Conservation (phyloP, 2,113 vertebrate species). For the Lasiurus cinereus region DNA sequence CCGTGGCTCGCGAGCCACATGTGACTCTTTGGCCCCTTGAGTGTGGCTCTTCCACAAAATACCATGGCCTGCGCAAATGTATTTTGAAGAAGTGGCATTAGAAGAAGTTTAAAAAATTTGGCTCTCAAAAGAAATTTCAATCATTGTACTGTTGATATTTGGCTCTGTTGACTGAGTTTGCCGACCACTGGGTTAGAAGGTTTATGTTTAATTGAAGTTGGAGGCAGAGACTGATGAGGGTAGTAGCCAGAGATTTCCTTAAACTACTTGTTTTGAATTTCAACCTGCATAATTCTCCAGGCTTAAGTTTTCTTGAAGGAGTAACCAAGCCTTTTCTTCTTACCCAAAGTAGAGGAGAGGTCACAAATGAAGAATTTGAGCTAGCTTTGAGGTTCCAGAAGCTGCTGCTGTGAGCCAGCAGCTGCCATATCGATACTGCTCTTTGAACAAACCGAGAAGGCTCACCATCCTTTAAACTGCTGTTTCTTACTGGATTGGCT, state of each 20-base stretch:
- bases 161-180: too few species aligned
- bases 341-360: not conserved
- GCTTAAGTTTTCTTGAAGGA: not conserved
- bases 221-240: not conserved
- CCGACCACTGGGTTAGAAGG: not conserved
- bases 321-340: not conserved
- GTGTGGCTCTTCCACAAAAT: too few species aligned
- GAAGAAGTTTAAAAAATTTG: too few species aligned
- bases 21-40: too few species aligned
- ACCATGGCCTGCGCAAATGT: too few species aligned
- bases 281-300: not conserved
- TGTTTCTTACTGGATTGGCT: not conserved
- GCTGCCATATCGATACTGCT: not conserved
- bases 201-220: not conserved
- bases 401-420: not conserved
- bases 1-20: too few species aligned
- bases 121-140: too few species aligned
- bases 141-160: too few species aligned
- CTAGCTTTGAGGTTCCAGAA: not conserved
- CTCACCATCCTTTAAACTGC: not conserved
- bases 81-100: too few species aligned
- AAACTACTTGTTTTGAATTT: slow-evolving; percentile 42
- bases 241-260: not conserved
- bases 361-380: not conserved
- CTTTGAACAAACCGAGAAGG: not conserved